phyloP scores from a whole-genome alignment of 1,140 invertebrate species.

The Heliothis subflexa region DNA sequence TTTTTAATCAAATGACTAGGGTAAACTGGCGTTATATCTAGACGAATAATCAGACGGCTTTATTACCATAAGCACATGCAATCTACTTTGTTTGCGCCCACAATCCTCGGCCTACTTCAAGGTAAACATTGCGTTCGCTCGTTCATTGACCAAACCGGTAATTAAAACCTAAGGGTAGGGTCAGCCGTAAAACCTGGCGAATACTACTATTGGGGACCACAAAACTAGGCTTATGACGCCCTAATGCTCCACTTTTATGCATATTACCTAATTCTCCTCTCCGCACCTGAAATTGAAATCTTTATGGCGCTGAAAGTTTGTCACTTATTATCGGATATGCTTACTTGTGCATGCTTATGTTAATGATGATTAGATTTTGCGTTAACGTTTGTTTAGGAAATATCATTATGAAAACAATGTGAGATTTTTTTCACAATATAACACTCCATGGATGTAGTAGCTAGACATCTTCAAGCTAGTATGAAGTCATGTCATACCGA shows the following conservation, averaged over 20 bases:
- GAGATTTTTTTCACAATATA: too few relatives aligned
- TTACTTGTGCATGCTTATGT: not conserved
- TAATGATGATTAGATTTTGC: not conserved
- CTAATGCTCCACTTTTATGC: conserved; percentile 37
- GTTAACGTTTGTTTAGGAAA: too few relatives aligned
- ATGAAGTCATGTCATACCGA: not conserved
- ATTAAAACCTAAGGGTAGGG: conserved; percentile 51
- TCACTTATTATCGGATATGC: not conserved
- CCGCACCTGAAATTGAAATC: conserved; percentile 34
- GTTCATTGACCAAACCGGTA: conserved; percentile 46
- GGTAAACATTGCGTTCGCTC: conserved; percentile 32
- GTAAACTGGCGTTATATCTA: conserved; percentile 1
- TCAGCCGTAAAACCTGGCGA: conserved; percentile 36
- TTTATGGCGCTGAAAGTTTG: not conserved
- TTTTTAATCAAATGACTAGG: not conserved
- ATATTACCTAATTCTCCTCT: conserved; percentile 35
- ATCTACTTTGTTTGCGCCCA: conserved; percentile 19
- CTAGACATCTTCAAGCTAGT: not conserved
- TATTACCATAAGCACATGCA: conserved; percentile 31
- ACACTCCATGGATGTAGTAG: not conserved
- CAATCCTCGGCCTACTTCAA: conserved; percentile 3
- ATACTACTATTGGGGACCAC: conserved; percentile 39
- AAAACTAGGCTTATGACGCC: conserved; percentile 47
- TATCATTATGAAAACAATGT: too few relatives aligned
- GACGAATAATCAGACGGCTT: conserved; percentile 4